A percentile compares a stretch with the other conserved stretches of the same genome.
Evolutionary conservation across 2,797 vertebrate genomes (phyloP).

Genomic region (Pangasius larnaudii): DNA sequence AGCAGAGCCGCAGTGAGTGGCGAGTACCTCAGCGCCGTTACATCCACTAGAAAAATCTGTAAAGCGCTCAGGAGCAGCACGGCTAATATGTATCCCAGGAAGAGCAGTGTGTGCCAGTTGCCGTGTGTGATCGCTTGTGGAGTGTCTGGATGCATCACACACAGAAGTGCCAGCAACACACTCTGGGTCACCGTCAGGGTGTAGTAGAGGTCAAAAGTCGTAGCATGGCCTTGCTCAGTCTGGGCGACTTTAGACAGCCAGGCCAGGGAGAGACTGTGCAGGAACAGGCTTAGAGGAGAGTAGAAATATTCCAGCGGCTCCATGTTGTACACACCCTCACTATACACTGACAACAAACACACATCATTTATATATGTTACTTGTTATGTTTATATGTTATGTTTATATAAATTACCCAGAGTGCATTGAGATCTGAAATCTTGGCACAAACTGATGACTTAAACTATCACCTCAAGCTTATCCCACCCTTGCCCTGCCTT

Average conservation of each 20-base stretch:
- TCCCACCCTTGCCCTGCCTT: not conserved
- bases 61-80: conserved; percentile 72
- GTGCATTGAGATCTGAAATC: not conserved
- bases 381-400: too few relatives aligned
- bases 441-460: not conserved
- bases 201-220: conserved; percentile 75
- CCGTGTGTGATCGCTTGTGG: conserved; percentile 64
- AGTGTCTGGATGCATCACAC: conserved; percentile 74
- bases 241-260: conserved; percentile 73
- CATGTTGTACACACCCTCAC: conserved; percentile 49
- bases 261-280: conserved; percentile 72
- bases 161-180: conserved; percentile 74
- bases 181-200: conserved; percentile 71
- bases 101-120: conserved; percentile 77
- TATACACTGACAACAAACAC: conserved; percentile 57
- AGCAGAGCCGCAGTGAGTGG: conserved; percentile 70
- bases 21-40: conserved; percentile 67
- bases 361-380: not conserved
- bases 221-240: conserved; percentile 50
- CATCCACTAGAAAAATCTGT: conserved; percentile 64
- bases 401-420: not conserved
- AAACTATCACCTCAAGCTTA: not conserved
- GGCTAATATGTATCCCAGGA: conserved; percentile 75
- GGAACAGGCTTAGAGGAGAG: conserved; percentile 72
- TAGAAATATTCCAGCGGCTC: conserved; percentile 74